Evolutionary conservation across 35 echinoderm and acorn worm species (phyloP).

Genomic region (Ophioderma brevispina): DNA sequence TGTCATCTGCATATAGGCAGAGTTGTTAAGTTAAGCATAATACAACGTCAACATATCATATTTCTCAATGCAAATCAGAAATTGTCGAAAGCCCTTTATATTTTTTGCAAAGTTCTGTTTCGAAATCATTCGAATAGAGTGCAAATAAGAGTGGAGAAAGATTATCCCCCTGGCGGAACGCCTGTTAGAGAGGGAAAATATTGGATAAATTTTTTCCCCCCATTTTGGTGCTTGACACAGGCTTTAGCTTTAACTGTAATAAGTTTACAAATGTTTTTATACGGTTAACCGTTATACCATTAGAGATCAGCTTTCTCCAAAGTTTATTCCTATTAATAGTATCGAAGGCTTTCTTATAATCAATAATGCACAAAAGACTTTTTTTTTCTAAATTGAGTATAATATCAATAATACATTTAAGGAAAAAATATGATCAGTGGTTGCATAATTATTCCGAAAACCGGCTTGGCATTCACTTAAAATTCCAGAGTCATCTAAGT

Average conservation of each 20-base stretch:
- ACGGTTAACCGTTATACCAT: not conserved
- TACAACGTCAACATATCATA: slow-evolving; percentile 1
- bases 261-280: not conserved
- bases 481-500: no score
- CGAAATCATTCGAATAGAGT: slow-evolving; percentile 18
- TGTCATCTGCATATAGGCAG: not conserved
- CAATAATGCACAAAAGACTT: not conserved
- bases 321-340: slow-evolving; percentile 17
- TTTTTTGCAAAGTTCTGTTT: slow-evolving; percentile 1
- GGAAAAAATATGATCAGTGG: no score
- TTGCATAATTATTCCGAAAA: no score
- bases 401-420: slow-evolving; percentile 36
- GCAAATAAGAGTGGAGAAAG: no score
- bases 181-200: not conserved
- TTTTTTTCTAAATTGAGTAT: not conserved
- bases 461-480: no score
- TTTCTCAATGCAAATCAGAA: slow-evolving; percentile 21
- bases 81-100: not conserved
- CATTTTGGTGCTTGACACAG: not conserved
- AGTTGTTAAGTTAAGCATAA: not conserved
- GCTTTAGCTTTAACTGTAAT: not conserved
- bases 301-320: not conserved
- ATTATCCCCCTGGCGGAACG: slow-evolving; percentile 1
- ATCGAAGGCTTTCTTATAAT: slow-evolving; percentile 27
- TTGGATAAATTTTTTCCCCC: not conserved